These are phyloP conservation scores for Platycheirus albimanus DNA, from an alignment of 2,888 invertebrate species.

Conservation along the genomic window DNA sequence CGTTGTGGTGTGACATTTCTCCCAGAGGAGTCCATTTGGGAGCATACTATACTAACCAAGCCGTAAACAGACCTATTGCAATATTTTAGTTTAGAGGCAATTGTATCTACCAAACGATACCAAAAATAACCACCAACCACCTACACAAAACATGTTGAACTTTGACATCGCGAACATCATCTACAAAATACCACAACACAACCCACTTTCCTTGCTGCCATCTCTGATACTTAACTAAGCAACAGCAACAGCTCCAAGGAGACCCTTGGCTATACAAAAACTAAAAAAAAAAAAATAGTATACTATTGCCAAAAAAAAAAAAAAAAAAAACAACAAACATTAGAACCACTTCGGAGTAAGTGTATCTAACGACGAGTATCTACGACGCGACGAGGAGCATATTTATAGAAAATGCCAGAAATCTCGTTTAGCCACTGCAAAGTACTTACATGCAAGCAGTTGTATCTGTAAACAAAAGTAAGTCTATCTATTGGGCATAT, in stretches of 20 bases:
- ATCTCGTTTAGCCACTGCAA: conserved; percentile 69
- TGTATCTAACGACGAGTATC: conserved; percentile 37
- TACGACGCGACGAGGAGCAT: conserved; percentile 19
- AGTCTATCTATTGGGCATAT: conserved; percentile 72
- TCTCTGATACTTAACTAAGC: conserved; percentile 37
- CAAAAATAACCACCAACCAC: conserved; percentile 67
- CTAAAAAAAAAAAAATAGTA: conserved; percentile 1
- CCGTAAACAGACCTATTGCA: conserved; percentile 22
- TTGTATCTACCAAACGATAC: conserved; percentile 45
- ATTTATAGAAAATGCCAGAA: conserved; percentile 60
- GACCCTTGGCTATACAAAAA: conserved; percentile 52
- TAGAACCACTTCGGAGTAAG: conserved; percentile 59
- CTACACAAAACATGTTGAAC: conserved; percentile 71
- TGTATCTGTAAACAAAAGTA: conserved; percentile 73
- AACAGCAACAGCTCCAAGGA: conserved; percentile 32
- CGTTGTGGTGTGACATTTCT: conserved; percentile 58
- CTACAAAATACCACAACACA: conserved; percentile 70
- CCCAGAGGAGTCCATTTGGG: conserved; percentile 39
- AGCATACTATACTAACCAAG: conserved; percentile 5
- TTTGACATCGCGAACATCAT: conserved; percentile 71
- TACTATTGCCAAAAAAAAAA: conserved; percentile 33
- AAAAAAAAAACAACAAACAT: conserved; percentile 44
- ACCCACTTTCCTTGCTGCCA: conserved; percentile 64
- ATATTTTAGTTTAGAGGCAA: not conserved
- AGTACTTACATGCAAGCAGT: conserved; percentile 70